Evolutionary conservation across 2,797 vertebrate genomes (phyloP), one percentile per base, ranked within the genome.

Genomic region (Chromis chromis): DNA sequence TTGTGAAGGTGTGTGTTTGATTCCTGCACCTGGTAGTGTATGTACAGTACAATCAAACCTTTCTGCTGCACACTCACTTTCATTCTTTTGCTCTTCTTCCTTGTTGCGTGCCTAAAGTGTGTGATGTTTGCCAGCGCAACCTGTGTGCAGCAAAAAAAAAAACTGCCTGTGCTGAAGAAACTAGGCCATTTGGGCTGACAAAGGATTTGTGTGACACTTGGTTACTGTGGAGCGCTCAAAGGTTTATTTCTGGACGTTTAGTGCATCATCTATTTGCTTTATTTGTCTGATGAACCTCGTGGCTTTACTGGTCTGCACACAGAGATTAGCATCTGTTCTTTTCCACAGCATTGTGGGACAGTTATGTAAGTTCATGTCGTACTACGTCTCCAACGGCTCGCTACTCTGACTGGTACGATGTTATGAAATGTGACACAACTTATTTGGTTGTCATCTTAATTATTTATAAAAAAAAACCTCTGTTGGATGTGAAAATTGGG

Each of bases 341-440:
- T 65, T 28, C 25, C 52, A 27, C 28, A 21, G 72, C 60, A 14
- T 61, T 72, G 65, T 67, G 50, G 71, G 58, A 56, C 55, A 0
- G 79, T 91, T 91, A 86, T 46, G 62, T 78, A 86, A 89, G 81
- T 39, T 56, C 1, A 0, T 6, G 42, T 80, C 5, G 16, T 63
- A 16, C 46, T n/a, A 50, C 19, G 31, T 67, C 78, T 74, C 73
- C 72, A 78, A 33, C 52, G 4, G 56, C 50, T 74, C 33, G 0
- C 53, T 21, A 17, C 42, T 46, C 68, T 66, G 70, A 83, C 82
- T 76, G 66, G 74, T 69, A 49, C 19, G 19, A 59, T 21, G 78
- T 77, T 88, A 83, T 88, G 78, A 85, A 86, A 90, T 82, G 83
- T 77, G 87, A 89, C 89, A 88, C 88, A 78, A 83, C 81, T 89